Base-by-base conservation (phyloP, 2,113 vertebrate species). In the Scopus umbretta region DNA sequence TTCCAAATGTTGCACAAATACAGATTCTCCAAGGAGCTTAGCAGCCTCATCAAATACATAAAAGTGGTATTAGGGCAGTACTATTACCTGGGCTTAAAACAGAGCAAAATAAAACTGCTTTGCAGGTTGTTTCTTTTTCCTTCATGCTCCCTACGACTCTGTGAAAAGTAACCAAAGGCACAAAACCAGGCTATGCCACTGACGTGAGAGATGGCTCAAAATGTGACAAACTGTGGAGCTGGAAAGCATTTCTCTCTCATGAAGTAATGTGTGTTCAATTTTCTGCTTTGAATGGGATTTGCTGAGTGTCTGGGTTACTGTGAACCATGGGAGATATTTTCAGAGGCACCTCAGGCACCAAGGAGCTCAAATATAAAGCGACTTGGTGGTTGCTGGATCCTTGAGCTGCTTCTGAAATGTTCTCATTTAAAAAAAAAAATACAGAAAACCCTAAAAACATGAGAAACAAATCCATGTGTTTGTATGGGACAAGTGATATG, bases 241-340 rank as follows among this genome's bases (percentile, higher is more conserved):
- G 52, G 52, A 59, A 91, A 94, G 47, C 72, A 92, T 96, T 97
- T 94, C 80, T 95, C 22, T 92, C 78, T 90, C 71, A 80, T 94
- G 92, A 96, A 92, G 89, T 92, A 87, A 96, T 95, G 80, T 61
- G 59, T 66, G 42, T 32, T 94, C 80, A 70, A 2, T 79, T 95
- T 96, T 94, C 89, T 73, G 20, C 66, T 85, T 95, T 85, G 53
- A 94, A 83, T 88, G 91, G 92, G 71, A 80, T 85, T 91, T 95
- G 36, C 42, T 87, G 80, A 61, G 45, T 62, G 79, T 73, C 80
- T 92, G 74, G 16, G 58, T 94, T 90, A 66, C 70, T 90, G 53
- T 73, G 78, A 94, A 76, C 43, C 67, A 90, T 58, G 62, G 42
- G 32, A 85, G 49, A 91, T 29, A 29, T 55, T 93, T 95, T 76